Evolutionary conservation across 2,113 vertebrate genomes (phyloP).

Genomic region (Thunnus thynnus): DNA sequence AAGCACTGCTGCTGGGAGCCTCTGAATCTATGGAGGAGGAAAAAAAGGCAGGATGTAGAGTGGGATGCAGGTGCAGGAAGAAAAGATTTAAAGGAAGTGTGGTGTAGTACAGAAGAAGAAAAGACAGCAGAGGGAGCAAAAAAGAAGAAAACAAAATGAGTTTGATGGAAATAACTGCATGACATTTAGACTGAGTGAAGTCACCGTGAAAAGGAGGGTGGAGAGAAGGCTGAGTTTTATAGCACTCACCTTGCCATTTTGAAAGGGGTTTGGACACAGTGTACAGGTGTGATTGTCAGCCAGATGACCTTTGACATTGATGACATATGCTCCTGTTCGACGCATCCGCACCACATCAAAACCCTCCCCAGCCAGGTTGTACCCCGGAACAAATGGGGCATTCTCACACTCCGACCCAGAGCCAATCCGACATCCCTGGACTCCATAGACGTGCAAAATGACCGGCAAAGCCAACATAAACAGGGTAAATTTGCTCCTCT

Average conservation of each 20-base stretch:
- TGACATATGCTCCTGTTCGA: constrained; percentile 84
- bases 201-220: not conserved
- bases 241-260: constrained; percentile 68
- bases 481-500: constrained; percentile 1
- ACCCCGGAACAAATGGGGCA: constrained; percentile 82
- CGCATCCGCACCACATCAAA: constrained; percentile 85
- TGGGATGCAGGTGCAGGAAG: constrained; percentile 13
- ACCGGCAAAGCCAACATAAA: constrained; percentile 50
- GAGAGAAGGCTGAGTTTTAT: not conserved
- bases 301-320: constrained; percentile 81
- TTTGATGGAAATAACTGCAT: not conserved
- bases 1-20: constrained; percentile 77
- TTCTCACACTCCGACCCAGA: constrained; percentile 78
- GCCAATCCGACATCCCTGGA: constrained; percentile 69
- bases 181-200: not conserved
- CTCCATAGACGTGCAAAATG: constrained; percentile 28
- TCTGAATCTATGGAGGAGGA: constrained; percentile 70
- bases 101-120: not conserved
- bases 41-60: constrained; percentile 16
- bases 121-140: not conserved
- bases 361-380: constrained; percentile 87
- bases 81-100: not conserved
- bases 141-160: not conserved
- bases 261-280: constrained; percentile 83
- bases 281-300: constrained; percentile 81